Conservation (phyloP, 2,797 vertebrate species). For the Spondyliosoma cantharus region DNA sequence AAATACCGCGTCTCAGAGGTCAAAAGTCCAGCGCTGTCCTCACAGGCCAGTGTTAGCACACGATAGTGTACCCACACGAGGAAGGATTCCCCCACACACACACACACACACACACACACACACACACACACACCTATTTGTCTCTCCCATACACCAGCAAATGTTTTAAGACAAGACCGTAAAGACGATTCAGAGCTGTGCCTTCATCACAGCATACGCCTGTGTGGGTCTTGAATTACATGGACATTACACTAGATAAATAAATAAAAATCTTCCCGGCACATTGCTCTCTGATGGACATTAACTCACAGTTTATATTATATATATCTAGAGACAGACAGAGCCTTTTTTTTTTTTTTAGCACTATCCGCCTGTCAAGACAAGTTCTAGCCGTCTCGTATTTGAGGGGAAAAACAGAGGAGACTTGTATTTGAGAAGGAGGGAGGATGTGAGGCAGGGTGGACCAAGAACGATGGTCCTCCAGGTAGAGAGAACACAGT, state of each 20-base stretch:
- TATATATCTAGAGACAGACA: conserved; percentile 23
- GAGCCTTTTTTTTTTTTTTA: conserved; percentile 17
- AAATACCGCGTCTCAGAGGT: conserved; percentile 68
- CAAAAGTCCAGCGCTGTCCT: conserved; percentile 72
- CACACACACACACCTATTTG: too few species aligned
- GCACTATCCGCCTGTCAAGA: conserved; percentile 47
- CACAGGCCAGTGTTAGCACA: conserved; percentile 49
- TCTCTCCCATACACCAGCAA: conserved; percentile 17
- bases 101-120: too few species aligned
- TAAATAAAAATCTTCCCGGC: not conserved
- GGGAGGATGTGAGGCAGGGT: conserved; percentile 29
- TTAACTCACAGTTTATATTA: conserved; percentile 58
- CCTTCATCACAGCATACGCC: not conserved
- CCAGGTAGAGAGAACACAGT: conserved; percentile 67
- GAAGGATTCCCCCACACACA: too few species aligned
- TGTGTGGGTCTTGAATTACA: conserved; percentile 37
- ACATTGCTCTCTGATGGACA: conserved; percentile 49
- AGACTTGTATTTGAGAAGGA: conserved; percentile 52
- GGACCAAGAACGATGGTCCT: conserved; percentile 54
- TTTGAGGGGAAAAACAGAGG: conserved; percentile 30
- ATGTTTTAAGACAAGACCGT: conserved; percentile 21
- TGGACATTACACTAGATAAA: conserved; percentile 1
- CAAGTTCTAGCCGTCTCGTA: conserved; percentile 42
- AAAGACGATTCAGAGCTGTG: conserved; percentile 33
- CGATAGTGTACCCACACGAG: conserved; percentile 26